Evolutionary conservation across 2,797 vertebrate genomes (phyloP).

Genomic region (Rhadinocentrus ornatus): DNA sequence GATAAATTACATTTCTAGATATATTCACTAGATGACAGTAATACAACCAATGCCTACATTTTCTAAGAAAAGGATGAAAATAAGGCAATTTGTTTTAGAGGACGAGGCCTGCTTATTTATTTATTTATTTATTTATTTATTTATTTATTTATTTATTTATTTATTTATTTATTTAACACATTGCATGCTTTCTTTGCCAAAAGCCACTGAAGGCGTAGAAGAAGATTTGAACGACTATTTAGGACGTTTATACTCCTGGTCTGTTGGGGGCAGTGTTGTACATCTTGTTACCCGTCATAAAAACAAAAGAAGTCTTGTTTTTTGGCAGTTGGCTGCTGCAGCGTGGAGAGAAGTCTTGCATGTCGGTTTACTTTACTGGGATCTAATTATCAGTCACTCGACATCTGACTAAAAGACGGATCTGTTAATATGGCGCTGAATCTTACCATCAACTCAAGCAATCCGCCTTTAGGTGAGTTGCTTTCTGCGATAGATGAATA

Average conservation of each 20-base stretch:
- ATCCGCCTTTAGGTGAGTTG: constrained; percentile 81
- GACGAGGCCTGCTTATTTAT: too few species aligned
- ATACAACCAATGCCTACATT: too few species aligned
- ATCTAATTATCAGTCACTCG: constrained; percentile 2
- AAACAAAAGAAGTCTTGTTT: not conserved
- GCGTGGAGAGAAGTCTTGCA: constrained; percentile 3
- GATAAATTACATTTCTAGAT: too few species aligned
- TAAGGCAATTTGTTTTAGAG: too few species aligned
- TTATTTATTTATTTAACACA: too few species aligned
- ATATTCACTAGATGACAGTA: too few species aligned
- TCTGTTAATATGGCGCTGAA: constrained; percentile 78
- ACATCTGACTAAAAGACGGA: constrained; percentile 19
- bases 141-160: too few species aligned
- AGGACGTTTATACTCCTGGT: not conserved
- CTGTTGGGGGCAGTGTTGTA: constrained; percentile 36
- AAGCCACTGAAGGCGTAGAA: not conserved
- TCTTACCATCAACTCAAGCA: constrained; percentile 79
- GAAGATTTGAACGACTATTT: not conserved
- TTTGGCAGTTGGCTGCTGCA: not conserved
- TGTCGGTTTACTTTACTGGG: constrained; percentile 18
- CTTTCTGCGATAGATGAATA: not conserved
- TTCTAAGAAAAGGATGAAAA: too few species aligned
- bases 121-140: too few species aligned
- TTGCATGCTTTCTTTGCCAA: too few species aligned
- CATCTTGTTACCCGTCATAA: fast-evolving